Conservation (phyloP, 2,888 invertebrate species). For the Yponomeuta sedellus region DNA sequence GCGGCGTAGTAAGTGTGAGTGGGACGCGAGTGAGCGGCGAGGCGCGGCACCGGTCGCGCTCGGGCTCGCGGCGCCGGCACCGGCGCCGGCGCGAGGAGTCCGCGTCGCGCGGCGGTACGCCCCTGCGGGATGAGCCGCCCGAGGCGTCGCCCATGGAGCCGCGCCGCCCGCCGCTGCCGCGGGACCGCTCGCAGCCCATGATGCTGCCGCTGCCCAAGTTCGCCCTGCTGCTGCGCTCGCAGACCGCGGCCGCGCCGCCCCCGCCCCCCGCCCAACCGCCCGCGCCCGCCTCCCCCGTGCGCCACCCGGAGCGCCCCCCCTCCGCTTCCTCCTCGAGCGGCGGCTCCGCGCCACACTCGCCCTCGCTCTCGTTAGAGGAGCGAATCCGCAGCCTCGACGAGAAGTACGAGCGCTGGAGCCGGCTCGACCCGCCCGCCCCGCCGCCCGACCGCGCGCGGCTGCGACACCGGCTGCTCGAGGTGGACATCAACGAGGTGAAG, state of each 20-base stretch:
- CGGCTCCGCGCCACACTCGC: conserved; percentile 83
- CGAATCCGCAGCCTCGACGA: conserved; percentile 94
- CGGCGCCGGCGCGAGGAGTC: conserved; percentile 26
- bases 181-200: conserved; percentile 80
- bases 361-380: conserved; percentile 86
- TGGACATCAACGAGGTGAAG: conserved; percentile 88
- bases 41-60: conserved; percentile 59
- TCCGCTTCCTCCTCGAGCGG: conserved; percentile 86
- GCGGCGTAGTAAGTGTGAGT: conserved; percentile 35
- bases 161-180: conserved; percentile 76
- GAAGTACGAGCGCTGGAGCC: conserved; percentile 93
- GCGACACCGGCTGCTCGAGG: conserved; percentile 84
- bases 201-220: conserved; percentile 92
- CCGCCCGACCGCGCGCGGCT: conserved; percentile 77
- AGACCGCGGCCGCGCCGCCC: conserved; percentile 64
- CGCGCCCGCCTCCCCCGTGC: conserved; percentile 78
- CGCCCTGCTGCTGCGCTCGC: conserved; percentile 81
- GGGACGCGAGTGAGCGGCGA: conserved; percentile 29
- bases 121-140: conserved; percentile 89
- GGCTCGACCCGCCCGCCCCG: conserved; percentile 77
- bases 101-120: conserved; percentile 90
- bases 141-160: conserved; percentile 81
- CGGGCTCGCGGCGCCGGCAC: conserved; percentile 84
- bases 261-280: conserved; percentile 59
- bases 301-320: conserved; percentile 80